phyloP scores from a whole-genome alignment of 2,888 invertebrate genomes.

The Sceliomorpha sp. region DNA sequence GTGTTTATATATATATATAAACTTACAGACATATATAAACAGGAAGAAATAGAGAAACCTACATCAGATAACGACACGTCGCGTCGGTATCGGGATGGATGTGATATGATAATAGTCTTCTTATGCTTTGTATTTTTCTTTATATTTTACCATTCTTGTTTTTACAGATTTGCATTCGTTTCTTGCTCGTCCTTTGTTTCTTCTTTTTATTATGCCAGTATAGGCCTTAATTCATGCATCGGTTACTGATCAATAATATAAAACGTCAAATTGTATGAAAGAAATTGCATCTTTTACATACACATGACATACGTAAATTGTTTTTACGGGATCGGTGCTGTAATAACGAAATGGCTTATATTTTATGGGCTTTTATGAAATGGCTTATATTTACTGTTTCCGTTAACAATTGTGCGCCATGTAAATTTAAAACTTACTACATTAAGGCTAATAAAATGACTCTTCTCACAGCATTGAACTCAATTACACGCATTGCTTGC shows the following conservation, averaged over 20 bases:
- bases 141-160: constrained; percentile 24
- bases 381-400: constrained; percentile 21
- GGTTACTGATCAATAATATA: neutral
- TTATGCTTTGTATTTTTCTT: constrained; percentile 50
- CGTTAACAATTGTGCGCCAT: constrained; percentile 33
- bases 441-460: constrained; percentile 40
- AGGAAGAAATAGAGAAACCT: constrained; percentile 45
- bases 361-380: constrained; percentile 32
- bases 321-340: constrained; percentile 38
- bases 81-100: constrained; percentile 56
- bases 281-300: too few relatives aligned
- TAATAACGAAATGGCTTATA: constrained; percentile 36
- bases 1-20: constrained; percentile 3
- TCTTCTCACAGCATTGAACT: constrained; percentile 56
- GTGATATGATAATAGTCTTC: constrained; percentile 57
- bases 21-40: constrained; percentile 53
- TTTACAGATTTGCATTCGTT: constrained; percentile 24
- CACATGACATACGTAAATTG: constrained; percentile 1
- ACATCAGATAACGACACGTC: too few relatives aligned
- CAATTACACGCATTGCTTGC: constrained; percentile 64
- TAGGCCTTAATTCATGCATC: constrained; percentile 34
- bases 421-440: constrained; percentile 15
- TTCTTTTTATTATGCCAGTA: constrained; percentile 26
- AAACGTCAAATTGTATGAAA: constrained; percentile 34
- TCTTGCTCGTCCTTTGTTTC: constrained; percentile 17